phyloP scores from a whole-genome alignment of 2,113 vertebrate genomes.

The Esox niger region DNA sequence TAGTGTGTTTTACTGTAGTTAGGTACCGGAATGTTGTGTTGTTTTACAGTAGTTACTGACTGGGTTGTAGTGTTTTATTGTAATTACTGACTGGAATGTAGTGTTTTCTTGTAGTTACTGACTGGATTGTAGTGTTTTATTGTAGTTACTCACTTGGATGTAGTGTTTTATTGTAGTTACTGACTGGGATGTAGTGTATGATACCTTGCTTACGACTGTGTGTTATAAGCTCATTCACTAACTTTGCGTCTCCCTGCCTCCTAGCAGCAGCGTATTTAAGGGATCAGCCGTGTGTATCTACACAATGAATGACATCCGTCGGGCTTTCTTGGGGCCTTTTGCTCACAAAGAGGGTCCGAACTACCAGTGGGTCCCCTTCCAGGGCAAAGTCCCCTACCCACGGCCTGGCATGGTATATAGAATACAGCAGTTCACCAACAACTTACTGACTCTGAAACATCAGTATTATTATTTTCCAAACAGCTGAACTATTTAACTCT shows the following conservation, averaged over 20 bases:
- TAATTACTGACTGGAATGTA: too few species aligned
- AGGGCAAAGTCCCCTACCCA: conserved; percentile 94
- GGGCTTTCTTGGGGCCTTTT: conserved; percentile 95
- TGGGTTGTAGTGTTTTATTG: too few species aligned
- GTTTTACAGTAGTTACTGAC: too few species aligned
- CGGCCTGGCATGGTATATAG: conserved; percentile 93
- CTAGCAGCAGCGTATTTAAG: conserved; percentile 86
- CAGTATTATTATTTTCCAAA: too few species aligned
- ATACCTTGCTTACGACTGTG: neutral
- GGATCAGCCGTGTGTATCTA: conserved; percentile 93
- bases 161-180: too few species aligned
- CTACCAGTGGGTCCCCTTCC: conserved; percentile 96
- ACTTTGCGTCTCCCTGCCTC: conserved; percentile 28
- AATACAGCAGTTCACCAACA: neutral
- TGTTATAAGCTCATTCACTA: conserved; percentile 9
- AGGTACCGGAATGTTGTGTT: too few species aligned
- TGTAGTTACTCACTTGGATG: too few species aligned
- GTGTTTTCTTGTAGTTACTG: too few species aligned
- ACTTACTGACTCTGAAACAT: conserved; percentile 26
- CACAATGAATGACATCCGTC: conserved; percentile 94
- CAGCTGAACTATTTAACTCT: conserved; percentile 6
- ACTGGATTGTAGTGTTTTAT: too few species aligned
- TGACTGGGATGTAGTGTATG: conserved; percentile 4
- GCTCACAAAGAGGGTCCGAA: conserved; percentile 97
- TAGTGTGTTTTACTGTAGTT: too few species aligned